A percentile compares a stretch with the other conserved stretches of the same genome.
Conservation (phyloP, 2,797 vertebrate genomes). For the Amblyopsis hoosieri region DNA sequence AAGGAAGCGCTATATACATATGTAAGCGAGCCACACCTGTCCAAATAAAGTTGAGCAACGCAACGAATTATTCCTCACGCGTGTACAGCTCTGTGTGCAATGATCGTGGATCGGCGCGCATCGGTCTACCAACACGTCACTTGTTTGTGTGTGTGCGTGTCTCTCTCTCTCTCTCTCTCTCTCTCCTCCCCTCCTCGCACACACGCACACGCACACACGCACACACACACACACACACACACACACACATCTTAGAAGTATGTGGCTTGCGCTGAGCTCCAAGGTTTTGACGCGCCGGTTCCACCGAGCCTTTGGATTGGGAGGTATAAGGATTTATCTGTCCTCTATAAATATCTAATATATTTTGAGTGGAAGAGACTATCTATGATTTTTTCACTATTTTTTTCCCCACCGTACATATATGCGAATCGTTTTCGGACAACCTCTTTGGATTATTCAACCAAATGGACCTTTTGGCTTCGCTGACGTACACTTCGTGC, state of each 20-base stretch:
- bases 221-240: neutral
- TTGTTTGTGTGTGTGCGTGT: neutral
- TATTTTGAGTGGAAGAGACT: slow-evolving; percentile 1
- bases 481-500: slow-evolving; percentile 34
- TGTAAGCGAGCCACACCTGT: neutral
- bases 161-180: slow-evolving; percentile 1
- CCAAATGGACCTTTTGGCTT: slow-evolving; percentile 37
- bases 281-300: slow-evolving; percentile 41
- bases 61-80: neutral
- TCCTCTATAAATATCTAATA: neutral
- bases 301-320: slow-evolving; percentile 26
- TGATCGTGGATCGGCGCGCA: neutral
- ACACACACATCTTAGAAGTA: slow-evolving; percentile 35
- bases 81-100: neutral
- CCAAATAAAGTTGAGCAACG: neutral
- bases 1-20: too few species aligned
- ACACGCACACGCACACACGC: neutral
- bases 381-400: neutral
- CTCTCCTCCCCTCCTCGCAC: neutral
- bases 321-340: slow-evolving; percentile 28
- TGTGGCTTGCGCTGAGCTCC: slow-evolving; percentile 21
- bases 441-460: slow-evolving; percentile 51
- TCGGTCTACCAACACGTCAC: neutral
- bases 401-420: neutral
- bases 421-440: slow-evolving; percentile 4